Conservation (phyloP, 1,140 invertebrate species). For the Bilobella aurantiaca region DNA sequence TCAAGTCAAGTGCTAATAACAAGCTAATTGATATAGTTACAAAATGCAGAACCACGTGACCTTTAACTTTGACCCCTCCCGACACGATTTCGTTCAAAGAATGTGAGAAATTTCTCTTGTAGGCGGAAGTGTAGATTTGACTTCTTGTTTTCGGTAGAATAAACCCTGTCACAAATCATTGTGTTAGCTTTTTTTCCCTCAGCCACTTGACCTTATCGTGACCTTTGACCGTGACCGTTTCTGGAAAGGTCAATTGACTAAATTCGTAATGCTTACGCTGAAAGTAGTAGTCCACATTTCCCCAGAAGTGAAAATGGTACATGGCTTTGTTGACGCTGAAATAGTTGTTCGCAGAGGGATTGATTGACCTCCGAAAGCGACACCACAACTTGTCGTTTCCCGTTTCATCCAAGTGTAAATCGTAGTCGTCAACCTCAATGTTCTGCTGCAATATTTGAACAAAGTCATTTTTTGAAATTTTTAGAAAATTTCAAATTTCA, state of each 20-base stretch:
- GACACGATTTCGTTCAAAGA: slow-evolving; percentile 28
- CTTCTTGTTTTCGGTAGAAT: slow-evolving; percentile 19
- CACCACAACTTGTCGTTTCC: slow-evolving; percentile 31
- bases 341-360: neutral
- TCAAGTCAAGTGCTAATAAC: too few relatives aligned
- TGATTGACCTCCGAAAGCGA: slow-evolving; percentile 20
- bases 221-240: too few relatives aligned
- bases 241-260: too few relatives aligned
- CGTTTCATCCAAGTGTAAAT: slow-evolving; percentile 15
- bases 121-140: slow-evolving; percentile 21
- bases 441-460: slow-evolving; percentile 2
- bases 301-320: slow-evolving; percentile 29
- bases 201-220: too few relatives aligned
- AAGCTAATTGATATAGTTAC: neutral
- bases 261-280: slow-evolving; percentile 11
- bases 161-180: too few relatives aligned
- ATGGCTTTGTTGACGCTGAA: neutral
- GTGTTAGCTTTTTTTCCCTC: too few relatives aligned
- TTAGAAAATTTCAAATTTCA: neutral
- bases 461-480: neutral
- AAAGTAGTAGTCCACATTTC: slow-evolving; percentile 19
- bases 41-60: neutral
- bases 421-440: slow-evolving; percentile 28
- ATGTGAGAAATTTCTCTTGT: slow-evolving; percentile 25
- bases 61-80: neutral